Evolutionary conservation across 2,888 invertebrate species (phyloP), one percentile per base, ranked within the genome.

Genomic region (Oeneis ivallda): DNA sequence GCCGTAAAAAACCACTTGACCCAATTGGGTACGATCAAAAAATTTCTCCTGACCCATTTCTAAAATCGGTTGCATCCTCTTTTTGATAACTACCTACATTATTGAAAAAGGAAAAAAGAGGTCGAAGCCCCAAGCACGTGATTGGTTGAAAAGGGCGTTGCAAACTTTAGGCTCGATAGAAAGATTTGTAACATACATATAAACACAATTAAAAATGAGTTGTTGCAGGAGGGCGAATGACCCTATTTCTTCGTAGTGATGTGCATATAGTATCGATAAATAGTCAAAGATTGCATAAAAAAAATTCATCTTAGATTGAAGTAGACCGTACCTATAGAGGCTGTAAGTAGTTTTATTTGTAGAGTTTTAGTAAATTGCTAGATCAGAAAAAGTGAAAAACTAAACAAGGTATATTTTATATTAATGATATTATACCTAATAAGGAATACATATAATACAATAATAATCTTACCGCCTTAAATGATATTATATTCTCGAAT

Each of bases 131-230:
- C 68, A 68, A 65, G 67, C 76, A 50, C 67, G 76, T 71, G 72
- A 76, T 77, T 79, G 79, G 76, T 71, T 72, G 67, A 66, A 69
- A 65, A 67, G 75, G 76, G 79, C n/a, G n/a, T n/a, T 79, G 78
- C 75, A 75, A 84, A 82, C 80, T 82, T 82, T 64, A 59, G 71
- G 72, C 82, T 71, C 73, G 82, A 87, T 87, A 85, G 81, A 81
- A 86, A 84, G 84, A 90, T 89, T 26, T 87, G 86, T 84, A 56
- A 56, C 84, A 83, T 82, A 84, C 39, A 61, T 84, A 83, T 80
- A 78, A 81, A 87, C 83, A 89, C 78, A 91, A 91, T 90, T 91
- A 91, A 91, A 90, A 91, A 89, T 89, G 87, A 89, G 86, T 89
- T 88, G 87, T 85, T 79, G 80, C 75, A 74, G 85, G 86, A 83